Evolutionary conservation across 2,113 vertebrate genomes (phyloP).

Genomic region (Capreolus pygargus): DNA sequence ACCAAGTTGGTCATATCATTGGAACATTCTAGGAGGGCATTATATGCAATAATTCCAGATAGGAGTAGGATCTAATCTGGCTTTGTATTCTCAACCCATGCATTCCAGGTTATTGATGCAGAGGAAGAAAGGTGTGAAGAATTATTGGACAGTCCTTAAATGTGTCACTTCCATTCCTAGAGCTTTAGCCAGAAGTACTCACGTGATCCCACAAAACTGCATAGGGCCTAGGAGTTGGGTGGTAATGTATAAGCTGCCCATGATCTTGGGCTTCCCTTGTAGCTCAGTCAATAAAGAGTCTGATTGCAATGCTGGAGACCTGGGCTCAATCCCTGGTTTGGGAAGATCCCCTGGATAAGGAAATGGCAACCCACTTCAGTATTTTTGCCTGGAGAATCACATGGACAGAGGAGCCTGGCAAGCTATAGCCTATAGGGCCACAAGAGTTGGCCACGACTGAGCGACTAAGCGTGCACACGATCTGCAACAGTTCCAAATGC

Average conservation of each 20-base stretch:
- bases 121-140: neutral
- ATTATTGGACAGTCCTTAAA: neutral
- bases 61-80: neutral
- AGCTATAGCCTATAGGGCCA: too few relatives aligned
- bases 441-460: too few relatives aligned
- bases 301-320: too few relatives aligned
- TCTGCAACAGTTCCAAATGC: neutral
- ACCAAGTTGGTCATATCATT: neutral
- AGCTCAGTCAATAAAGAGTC: too few relatives aligned
- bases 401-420: too few relatives aligned
- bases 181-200: neutral
- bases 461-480: too few relatives aligned
- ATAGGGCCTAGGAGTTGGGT: neutral
- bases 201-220: neutral
- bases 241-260: accelerated
- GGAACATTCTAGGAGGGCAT: neutral
- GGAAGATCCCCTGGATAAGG: too few relatives aligned
- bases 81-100: neutral
- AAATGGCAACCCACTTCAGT: too few relatives aligned
- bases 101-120: neutral
- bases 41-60: neutral
- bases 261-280: too few relatives aligned
- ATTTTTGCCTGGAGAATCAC: too few relatives aligned
- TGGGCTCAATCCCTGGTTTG: too few relatives aligned
- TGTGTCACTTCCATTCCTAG: accelerated